Base-by-base conservation (phyloP, 1,140 invertebrate genomes). In the Apis cerana region DNA sequence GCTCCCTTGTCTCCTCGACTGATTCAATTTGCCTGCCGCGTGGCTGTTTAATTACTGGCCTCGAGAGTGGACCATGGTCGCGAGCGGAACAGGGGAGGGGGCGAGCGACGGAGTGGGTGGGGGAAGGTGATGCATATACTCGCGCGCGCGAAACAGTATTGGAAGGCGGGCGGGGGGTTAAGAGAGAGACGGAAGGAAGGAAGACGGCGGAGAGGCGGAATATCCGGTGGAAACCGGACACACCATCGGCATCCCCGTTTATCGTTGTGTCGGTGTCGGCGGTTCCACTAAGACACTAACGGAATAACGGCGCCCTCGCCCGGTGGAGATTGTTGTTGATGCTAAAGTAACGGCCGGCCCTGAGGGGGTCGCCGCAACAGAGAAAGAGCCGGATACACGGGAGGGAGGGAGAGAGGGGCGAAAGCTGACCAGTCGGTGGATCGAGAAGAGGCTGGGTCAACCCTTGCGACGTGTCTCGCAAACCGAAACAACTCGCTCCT, bases 21-120 rank as follows among this genome's bases (percentile, higher is more conserved):
- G 93, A 94, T 94, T 94, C 93, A 94, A 94, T 94, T 94, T 94
- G 91, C 92, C 89, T 90, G 88, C 90, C 90, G 92, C 92, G 92
- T 93, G 92, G 93, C 93, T 93, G 93, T 94, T 94, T 94, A 94
- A 94, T 94, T 94, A 94, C 93, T 91, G 92, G 89, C 88, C 90
- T 23, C 91, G 86, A 92, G 93, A 92, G 92, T 93, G 93, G 92
- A 93, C 92, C 88, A 80, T 90, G 86, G 85, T 79, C 85, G 79
- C 72, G 84, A 82, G 82, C 65, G 80, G 76, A 85, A 7, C 33
- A 78, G 82, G 74, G 84, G 56, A 61, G 54, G 61, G 85, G 76
- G 59, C 78, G 65, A 81, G 33, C 3, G 5, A 43, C 2, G 76
- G 86, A 84, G 82, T 61, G 81, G 54, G 65, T 76, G 76, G 54